phyloP scores from a whole-genome alignment of 1,140 invertebrate genomes.

The Araneus ventricosus region DNA sequence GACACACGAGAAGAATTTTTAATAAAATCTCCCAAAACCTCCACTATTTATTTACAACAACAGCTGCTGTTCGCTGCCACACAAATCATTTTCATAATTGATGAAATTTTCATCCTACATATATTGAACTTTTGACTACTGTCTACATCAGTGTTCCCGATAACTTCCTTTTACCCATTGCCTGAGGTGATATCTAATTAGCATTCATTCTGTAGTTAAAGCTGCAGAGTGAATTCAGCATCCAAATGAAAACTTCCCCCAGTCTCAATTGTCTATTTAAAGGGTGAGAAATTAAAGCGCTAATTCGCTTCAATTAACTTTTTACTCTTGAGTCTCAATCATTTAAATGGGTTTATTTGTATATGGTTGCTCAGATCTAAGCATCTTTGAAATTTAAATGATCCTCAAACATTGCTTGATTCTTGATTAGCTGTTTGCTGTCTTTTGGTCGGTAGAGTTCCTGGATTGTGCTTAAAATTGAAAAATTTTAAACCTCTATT shows the following conservation, averaged over 20 bases:
- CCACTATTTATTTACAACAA: no score
- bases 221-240: not conserved
- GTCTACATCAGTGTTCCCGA: no score
- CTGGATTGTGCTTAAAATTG: not conserved
- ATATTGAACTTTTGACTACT: no score
- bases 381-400: not conserved
- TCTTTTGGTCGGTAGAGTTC: not conserved
- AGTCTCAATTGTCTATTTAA: not conserved
- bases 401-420: not conserved
- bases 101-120: no score
- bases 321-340: not conserved
- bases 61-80: no score
- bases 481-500: not conserved
- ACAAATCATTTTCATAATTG: no score
- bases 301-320: not conserved
- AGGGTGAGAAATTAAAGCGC: not conserved
- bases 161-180: no score
- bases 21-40: no score
- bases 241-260: not conserved
- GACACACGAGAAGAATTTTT: no score
- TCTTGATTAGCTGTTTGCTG: not conserved
- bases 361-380: not conserved
- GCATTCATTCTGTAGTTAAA: not conserved
- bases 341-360: not conserved
- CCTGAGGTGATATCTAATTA: not conserved